These are phyloP conservation scores for Luehdorfia chinensis DNA, from an alignment of 1,140 invertebrate species.

Conservation along the genomic window DNA sequence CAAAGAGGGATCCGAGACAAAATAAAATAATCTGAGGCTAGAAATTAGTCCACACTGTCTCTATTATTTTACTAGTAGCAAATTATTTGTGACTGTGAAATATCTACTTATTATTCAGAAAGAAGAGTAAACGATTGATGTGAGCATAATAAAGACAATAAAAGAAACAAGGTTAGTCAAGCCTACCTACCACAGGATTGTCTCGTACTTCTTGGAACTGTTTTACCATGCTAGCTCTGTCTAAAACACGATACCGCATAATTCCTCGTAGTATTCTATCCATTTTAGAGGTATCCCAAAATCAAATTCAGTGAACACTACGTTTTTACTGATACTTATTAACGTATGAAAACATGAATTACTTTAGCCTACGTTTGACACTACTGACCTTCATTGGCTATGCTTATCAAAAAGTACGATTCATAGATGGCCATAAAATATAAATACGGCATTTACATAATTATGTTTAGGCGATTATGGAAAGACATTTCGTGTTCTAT, in stretches of 20 bases:
- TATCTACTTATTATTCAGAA: too few relatives aligned
- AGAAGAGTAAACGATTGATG: too few relatives aligned
- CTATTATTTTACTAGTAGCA: too few relatives aligned
- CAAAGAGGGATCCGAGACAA: too few relatives aligned
- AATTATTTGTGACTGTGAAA: too few relatives aligned
- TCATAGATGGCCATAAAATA: conserved; percentile 7
- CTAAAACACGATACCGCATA: conserved; percentile 90
- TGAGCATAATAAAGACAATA: too few relatives aligned
- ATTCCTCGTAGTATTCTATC: conserved; percentile 92
- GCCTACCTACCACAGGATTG: conserved; percentile 87
- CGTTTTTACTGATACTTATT: background rate
- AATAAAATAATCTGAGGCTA: too few relatives aligned
- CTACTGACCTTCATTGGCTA: conserved; percentile 60
- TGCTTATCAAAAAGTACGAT: conserved; percentile 47
- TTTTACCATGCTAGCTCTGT: conserved; percentile 90
- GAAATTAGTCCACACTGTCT: too few relatives aligned
- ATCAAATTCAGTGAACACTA: conserved; percentile 1
- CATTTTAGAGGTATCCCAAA: conserved; percentile 75
- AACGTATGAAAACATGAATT: conserved; percentile 27
- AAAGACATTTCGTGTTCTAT: too few relatives aligned
- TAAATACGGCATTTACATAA: conserved; percentile 2
- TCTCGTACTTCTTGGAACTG: conserved; percentile 92
- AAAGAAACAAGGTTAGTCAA: conserved; percentile 28
- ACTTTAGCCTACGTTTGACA: conserved; percentile 50
- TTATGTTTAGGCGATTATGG: background rate